Base-by-base conservation (phyloP, 2,888 invertebrate genomes). In the Drosophila atripex region DNA sequence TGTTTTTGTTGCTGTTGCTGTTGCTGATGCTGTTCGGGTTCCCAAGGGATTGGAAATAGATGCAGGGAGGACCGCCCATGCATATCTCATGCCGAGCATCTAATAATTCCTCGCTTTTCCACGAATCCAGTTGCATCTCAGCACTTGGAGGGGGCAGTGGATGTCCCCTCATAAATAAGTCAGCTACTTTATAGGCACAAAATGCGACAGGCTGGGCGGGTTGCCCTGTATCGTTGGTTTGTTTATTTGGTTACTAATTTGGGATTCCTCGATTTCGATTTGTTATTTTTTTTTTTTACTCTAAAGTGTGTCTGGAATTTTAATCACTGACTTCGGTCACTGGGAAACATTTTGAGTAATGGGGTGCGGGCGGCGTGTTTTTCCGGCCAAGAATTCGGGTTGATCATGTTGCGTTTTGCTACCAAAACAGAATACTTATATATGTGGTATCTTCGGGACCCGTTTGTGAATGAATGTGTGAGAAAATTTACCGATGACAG, bases 221-320 rank as follows among this genome's bases (percentile, higher is more conserved):
- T 63, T 69, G 71, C 58, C 65, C 55, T 76, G 71, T 72, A 75
- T 76, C 55, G 49, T 78, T 86, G 78, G 55, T 71, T 87, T 86
- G 84, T 88, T 84, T 83, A 86, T 86, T 84, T 88, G 88, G 88
- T 73, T 84, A 85, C 86, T 86, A 86, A 88, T 85, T 85, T 88
- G 85, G 82, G 80, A 82, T 87, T 88, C 76, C 78, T 78, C 73
- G 63, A 49, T 73, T 70, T 49, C 28, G 28, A 47, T 63, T 55
- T 38, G 35, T 60, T 58, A 45, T 55, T 70, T 70, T 25, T 64
- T n/a, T n/a, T 21, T 63, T 47, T 16, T 41, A 35, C 35, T 35
- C n/a, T n/a, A 18, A 46, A 41, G 66, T 78, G 79, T 75, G 84
- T 65, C 49, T 73, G 76, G 88, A 86, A 86, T 84, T 75, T 84